Evolutionary conservation across 2,797 vertebrate genomes (phyloP), one percentile per base, ranked within the genome.

Genomic region (Takifugu rubripes): DNA sequence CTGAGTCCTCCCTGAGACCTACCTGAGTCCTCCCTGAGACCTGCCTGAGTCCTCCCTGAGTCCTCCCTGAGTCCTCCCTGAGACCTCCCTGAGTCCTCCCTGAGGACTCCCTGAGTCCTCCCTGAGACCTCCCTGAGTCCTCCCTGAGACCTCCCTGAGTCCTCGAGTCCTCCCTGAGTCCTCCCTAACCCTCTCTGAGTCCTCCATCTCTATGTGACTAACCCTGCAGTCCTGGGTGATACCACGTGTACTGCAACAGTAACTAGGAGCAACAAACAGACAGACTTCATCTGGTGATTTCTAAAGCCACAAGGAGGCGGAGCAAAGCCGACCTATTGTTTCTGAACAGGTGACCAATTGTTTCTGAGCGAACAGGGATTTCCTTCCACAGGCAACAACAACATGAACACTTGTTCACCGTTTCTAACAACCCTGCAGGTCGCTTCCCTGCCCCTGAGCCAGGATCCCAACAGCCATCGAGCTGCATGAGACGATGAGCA

Each of bases 361-460:
- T 40, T 7, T 7, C 36, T 16, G 17, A 49, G 72, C 70, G 63
- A 73, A 64, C 53, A 11, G 68, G 75, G 79, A 91, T 92, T 93
- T 92, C 93, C 93, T 92, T 77, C 67, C 43, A 80, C 2, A 6
- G 53, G n/a, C 43, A 64, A 55, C 68, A 77, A 83, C 73, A 74
- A 56, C 36, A 40, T 11, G 8, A 29, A 36, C 49, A 3, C 62
- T 42, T 16, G 17, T 21, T 46, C 5, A 33, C 5, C 17, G 6
- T 46, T 27, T 15, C 3, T 46, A 33, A 46, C 40, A 31, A 14
- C 10, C 49, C 56, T 27, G 49, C 25, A 45, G 21, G 48, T 16
- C 27, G 40, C 7, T 0, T 51, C 56, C 55, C 47, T 43, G 14
- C 8, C 56, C 21, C 12, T 6, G 36, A 14, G 12, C 3, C 2